phyloP scores from a whole-genome alignment of 2,113 vertebrate species.

The Lepus timidus region DNA sequence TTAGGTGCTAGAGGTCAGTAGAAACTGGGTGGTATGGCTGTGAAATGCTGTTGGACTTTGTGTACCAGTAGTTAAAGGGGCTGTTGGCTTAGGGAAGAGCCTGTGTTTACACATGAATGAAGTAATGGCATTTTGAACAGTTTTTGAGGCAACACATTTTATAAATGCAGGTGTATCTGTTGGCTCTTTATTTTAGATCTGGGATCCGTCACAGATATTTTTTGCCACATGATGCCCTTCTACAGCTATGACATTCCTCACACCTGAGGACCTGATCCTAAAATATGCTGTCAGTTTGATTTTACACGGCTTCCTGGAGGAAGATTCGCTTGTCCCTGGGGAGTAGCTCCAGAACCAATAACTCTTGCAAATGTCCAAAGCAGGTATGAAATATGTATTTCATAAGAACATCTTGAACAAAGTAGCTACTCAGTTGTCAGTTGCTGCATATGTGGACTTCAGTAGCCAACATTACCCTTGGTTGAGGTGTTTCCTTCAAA shows the following conservation, averaged over 20 bases:
- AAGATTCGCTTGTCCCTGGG: slow-evolving; percentile 95
- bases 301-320: slow-evolving; percentile 95
- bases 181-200: slow-evolving; percentile 88
- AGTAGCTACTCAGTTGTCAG: neutral
- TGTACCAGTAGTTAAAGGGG: neutral
- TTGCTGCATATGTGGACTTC: slow-evolving; percentile 26
- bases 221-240: slow-evolving; percentile 99
- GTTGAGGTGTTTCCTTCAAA: slow-evolving; percentile 36
- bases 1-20: neutral
- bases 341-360: slow-evolving; percentile 93
- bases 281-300: slow-evolving; percentile 98
- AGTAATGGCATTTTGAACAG: slow-evolving; percentile 16
- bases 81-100: neutral
- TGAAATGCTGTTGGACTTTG: neutral
- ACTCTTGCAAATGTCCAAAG: slow-evolving; percentile 92
- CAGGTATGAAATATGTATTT: slow-evolving; percentile 87
- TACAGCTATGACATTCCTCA: slow-evolving; percentile 98
- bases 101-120: neutral
- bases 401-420: neutral
- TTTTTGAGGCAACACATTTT: slow-evolving; percentile 30
- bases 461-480: neutral
- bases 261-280: slow-evolving; percentile 96
- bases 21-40: neutral
- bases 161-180: slow-evolving; percentile 58
- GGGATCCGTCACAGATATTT: slow-evolving; percentile 93